Percentiles rank a stretch among this genome's conserved stretches.
These are phyloP conservation scores for Microplitis deprimator DNA, from an alignment of 2,888 invertebrate genomes.

Conservation along the genomic window DNA sequence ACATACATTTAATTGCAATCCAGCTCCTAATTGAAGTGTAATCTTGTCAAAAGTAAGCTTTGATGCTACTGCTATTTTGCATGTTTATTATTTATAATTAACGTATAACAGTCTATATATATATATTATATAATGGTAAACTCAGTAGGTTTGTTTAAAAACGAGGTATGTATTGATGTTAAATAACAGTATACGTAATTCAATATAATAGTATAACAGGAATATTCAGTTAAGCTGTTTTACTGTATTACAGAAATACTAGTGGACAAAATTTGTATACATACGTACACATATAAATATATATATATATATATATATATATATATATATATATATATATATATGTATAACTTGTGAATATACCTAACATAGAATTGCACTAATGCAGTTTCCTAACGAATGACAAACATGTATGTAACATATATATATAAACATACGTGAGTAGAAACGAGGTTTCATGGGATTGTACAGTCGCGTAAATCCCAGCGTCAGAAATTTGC, in stretches of 20 bases:
- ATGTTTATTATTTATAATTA: not conserved
- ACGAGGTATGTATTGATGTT: not conserved
- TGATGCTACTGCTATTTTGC: not conserved
- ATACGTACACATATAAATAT: not conserved
- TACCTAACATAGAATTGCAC: conserved; percentile 38
- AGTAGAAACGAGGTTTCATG: not conserved
- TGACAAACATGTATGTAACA: conserved; percentile 62
- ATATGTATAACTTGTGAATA: conserved; percentile 30
- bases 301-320: conserved; percentile 5
- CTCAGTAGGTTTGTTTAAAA: not conserved
- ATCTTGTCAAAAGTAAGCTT: not conserved
- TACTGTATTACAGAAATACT: not conserved
- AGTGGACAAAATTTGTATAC: not conserved
- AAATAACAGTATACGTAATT: not conserved
- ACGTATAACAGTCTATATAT: not conserved
- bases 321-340: not conserved
- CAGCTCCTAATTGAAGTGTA: not conserved
- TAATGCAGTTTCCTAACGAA: conserved; percentile 61
- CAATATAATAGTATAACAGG: not conserved
- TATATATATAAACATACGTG: conserved; percentile 39
- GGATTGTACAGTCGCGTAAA: conserved; percentile 55
- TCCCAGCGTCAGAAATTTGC: conserved; percentile 66
- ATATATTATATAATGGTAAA: not conserved
- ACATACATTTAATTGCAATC: not conserved
- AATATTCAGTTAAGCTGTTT: not conserved